Evolutionary conservation across 1,140 invertebrate genomes (phyloP).

Genomic region (Pentalonia nigronervosa): DNA sequence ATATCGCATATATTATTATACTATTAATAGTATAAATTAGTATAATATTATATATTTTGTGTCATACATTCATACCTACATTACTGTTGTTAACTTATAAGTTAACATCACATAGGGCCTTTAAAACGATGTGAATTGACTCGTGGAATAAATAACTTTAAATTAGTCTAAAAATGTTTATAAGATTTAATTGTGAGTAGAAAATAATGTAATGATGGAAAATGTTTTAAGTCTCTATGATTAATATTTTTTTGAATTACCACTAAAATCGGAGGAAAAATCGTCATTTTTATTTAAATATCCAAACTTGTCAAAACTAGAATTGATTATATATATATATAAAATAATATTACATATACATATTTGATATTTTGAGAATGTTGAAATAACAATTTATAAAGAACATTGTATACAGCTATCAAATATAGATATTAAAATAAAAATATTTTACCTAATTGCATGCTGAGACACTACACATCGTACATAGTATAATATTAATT

Average conservation of each 20-base stretch:
- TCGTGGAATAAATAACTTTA: not conserved
- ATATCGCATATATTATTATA: too few species aligned
- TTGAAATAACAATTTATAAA: not conserved
- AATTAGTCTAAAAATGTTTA: not conserved
- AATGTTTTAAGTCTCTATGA: not conserved
- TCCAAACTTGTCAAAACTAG: not conserved
- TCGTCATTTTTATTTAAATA: not conserved
- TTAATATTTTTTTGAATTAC: not conserved
- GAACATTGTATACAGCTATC: not conserved
- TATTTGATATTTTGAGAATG: not conserved
- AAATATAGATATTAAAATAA: not conserved
- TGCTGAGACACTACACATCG: not conserved
- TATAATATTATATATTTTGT: not conserved
- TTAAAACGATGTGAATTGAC: not conserved
- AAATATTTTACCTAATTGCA: not conserved
- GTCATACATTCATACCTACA: not conserved
- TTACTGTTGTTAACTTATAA: not conserved
- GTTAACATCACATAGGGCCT: not conserved
- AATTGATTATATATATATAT: not conserved
- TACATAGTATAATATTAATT: not conserved
- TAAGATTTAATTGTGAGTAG: not conserved
- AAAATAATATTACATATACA: not conserved
- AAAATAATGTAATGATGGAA: not conserved
- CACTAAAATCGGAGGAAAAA: not conserved
- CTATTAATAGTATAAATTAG: too few species aligned